Conservation (phyloP, 2,113 vertebrate species). For the Heterocephalus glaber region DNA sequence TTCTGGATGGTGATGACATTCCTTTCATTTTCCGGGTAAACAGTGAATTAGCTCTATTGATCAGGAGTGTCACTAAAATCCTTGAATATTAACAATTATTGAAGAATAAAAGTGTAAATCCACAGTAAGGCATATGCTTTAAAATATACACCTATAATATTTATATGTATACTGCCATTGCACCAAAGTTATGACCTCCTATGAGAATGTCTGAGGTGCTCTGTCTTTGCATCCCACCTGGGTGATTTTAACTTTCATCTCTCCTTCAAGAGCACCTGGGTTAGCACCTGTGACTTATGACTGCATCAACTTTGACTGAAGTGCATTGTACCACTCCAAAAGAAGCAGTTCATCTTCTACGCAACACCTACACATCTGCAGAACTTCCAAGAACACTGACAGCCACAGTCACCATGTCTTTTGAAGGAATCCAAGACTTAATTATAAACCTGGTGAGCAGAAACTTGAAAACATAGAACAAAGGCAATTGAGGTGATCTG, state of each 20-base stretch:
- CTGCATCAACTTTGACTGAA: slow-evolving; percentile 77
- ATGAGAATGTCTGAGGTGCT: slow-evolving; percentile 69
- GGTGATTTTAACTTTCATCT: slow-evolving; percentile 80
- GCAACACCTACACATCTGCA: slow-evolving; percentile 73
- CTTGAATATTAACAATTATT: slow-evolving; percentile 67
- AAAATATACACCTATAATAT: slow-evolving; percentile 81
- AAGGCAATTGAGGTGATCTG: slow-evolving; percentile 38
- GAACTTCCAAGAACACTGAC: slow-evolving; percentile 73
- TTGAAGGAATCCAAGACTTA: slow-evolving; percentile 46
- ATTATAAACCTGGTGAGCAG: slow-evolving; percentile 53
- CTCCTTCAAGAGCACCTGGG: slow-evolving; percentile 75
- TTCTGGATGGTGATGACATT: slow-evolving; percentile 76
- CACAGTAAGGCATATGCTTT: slow-evolving; percentile 21
- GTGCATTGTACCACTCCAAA: slow-evolving; percentile 70
- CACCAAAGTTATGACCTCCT: slow-evolving; percentile 75
- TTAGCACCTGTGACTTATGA: slow-evolving; percentile 78
- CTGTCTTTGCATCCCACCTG: slow-evolving; percentile 71
- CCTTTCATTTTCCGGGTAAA: slow-evolving; percentile 72
- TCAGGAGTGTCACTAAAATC: slow-evolving; percentile 65
- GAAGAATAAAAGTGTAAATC: slow-evolving; percentile 79
- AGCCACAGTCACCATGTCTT: slow-evolving; percentile 36
- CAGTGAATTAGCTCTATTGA: slow-evolving; percentile 68
- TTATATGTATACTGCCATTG: slow-evolving; percentile 71
- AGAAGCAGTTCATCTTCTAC: slow-evolving; percentile 80
- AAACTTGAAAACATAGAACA: not conserved